These are phyloP conservation scores for Poecilus cupreus DNA, from an alignment of 2,888 invertebrate species.

Conservation along the genomic window DNA sequence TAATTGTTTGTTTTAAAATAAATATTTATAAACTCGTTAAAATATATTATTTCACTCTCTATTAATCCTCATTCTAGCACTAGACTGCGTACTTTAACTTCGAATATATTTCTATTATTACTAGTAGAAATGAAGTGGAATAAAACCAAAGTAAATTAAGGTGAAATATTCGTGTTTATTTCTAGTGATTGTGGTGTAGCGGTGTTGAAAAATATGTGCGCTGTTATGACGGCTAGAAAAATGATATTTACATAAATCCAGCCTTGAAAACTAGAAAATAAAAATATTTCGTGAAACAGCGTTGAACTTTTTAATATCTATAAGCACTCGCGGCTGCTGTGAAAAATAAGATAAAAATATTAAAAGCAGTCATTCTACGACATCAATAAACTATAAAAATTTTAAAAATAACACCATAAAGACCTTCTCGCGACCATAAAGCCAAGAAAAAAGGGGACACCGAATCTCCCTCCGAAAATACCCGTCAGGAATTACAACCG, in stretches of 20 bases:
- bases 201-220: slow-evolving; percentile 35
- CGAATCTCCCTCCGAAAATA: slow-evolving; percentile 43
- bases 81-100: too few relatives aligned
- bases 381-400: slow-evolving; percentile 56
- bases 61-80: too few relatives aligned
- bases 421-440: slow-evolving; percentile 55
- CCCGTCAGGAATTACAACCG: slow-evolving; percentile 45
- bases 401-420: slow-evolving; percentile 58
- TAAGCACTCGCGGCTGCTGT: slow-evolving; percentile 1
- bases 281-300: slow-evolving; percentile 15
- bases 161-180: slow-evolving; percentile 31
- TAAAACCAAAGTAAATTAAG: background rate
- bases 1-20: too few relatives aligned
- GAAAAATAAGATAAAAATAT: slow-evolving; percentile 56
- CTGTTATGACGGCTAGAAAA: slow-evolving; percentile 32
- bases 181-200: background rate
- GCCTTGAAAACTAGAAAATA: slow-evolving; percentile 47
- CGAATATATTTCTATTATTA: too few relatives aligned
- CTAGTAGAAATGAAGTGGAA: background rate
- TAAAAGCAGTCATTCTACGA: slow-evolving; percentile 51
- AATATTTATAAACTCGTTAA: too few relatives aligned
- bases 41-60: too few relatives aligned
- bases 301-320: slow-evolving; percentile 44
- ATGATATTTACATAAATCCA: slow-evolving; percentile 40
- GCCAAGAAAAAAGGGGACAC: slow-evolving; percentile 9